Conservation (phyloP, 2,113 vertebrate genomes). For the Prionailurus bengalensis region DNA sequence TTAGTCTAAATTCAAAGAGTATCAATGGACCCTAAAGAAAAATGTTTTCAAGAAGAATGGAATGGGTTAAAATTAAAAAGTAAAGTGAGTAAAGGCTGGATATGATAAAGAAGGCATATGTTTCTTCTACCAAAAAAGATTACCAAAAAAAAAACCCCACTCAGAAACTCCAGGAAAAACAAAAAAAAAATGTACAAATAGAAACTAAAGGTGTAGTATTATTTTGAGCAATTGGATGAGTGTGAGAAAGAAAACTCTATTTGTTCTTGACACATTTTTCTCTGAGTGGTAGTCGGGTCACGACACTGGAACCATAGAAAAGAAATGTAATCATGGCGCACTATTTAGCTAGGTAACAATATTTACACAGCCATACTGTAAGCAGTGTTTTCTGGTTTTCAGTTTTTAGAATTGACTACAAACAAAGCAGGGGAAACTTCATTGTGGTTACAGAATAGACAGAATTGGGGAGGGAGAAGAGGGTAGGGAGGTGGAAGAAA, state of each 20-base stretch:
- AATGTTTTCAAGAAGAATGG: constrained; percentile 17
- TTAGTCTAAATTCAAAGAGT: background rate
- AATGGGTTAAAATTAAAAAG: background rate
- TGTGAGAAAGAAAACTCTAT: background rate
- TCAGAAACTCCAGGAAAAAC: constrained; percentile 1
- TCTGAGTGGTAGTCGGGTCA: background rate
- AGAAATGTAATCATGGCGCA: background rate
- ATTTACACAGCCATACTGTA: constrained; percentile 46
- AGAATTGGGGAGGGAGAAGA: constrained; percentile 11
- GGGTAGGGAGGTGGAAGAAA: background rate
- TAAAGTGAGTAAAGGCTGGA: background rate
- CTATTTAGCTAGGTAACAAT: constrained; percentile 6
- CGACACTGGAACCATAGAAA: background rate
- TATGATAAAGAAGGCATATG: background rate
- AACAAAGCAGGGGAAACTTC: constrained; percentile 60
- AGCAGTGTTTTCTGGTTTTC: constrained; percentile 62
- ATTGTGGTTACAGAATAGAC: constrained; percentile 56
- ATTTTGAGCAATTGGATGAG: background rate
- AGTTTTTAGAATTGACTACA: constrained; percentile 71
- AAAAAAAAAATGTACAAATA: background rate
- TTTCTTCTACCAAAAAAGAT: background rate
- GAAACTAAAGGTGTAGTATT: background rate
- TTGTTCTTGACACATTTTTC: background rate
- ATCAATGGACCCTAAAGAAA: constrained; percentile 23
- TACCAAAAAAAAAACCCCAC: background rate